Percentiles rank a stretch among this genome's conserved stretches.
Conservation (phyloP, 2,888 invertebrate genomes). For the Dilophus febrilis region DNA sequence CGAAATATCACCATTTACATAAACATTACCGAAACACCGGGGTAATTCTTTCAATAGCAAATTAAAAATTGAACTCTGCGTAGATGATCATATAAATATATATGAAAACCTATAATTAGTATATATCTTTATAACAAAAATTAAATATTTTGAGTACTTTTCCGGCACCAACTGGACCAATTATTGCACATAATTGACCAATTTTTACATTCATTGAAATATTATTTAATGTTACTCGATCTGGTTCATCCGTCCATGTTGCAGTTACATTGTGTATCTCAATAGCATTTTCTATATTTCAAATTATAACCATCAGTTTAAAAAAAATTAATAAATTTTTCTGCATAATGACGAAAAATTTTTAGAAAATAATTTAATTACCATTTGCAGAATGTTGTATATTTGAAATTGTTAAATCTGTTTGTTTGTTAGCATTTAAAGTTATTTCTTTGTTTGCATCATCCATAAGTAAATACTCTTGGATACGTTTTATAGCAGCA, state of each 20-base stretch:
- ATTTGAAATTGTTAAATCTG: no score
- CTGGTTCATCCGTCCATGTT: constrained; percentile 27
- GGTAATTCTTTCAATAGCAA: constrained; percentile 42
- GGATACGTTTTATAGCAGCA: constrained; percentile 35
- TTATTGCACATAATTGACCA: constrained; percentile 57
- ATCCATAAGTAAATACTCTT: constrained; percentile 37
- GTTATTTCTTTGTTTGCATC: constrained; percentile 33
- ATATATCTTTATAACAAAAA: no score
- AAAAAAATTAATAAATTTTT: no score
- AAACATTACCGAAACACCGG: constrained; percentile 31
- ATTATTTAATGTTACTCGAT: constrained; percentile 32
- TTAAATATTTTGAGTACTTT: no score
- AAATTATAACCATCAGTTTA: no score
- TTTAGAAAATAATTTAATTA: no score
- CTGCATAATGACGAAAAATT: no score
- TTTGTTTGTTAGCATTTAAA: no score
- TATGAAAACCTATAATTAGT: no score
- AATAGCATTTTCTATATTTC: constrained; percentile 23
- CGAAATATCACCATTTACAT: constrained; percentile 35
- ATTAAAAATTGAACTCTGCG: constrained; percentile 33
- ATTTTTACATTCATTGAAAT: constrained; percentile 40
- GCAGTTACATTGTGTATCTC: constrained; percentile 30
- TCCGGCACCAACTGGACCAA: constrained; percentile 80
- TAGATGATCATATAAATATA: no score
- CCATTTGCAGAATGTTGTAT: no score